Evolutionary conservation across 2,888 invertebrate genomes (phyloP), one percentile per base, ranked within the genome.

Genomic region (Eretmocerus hayati): DNA sequence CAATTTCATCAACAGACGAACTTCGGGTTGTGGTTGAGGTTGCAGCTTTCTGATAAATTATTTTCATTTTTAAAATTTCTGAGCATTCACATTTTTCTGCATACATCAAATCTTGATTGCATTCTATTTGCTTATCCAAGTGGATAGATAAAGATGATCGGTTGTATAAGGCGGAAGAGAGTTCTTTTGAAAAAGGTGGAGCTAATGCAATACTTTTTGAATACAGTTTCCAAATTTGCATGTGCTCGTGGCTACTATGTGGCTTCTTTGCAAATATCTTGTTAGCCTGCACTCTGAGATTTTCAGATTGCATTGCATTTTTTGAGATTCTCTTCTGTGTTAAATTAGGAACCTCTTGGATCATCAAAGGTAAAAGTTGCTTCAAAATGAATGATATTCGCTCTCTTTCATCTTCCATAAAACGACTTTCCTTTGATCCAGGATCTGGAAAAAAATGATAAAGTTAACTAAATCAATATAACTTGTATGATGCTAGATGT

Each of bases 111-210:
- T 90, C 90, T 58, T 73, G 66, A 31, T 87, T 59, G 61, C 86
- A 84, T 62, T 84, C 81, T 18, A 75, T 65, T 64, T 81, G 85
- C 39, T 81, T 77, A 52, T 78, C 74, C 59, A 84, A 73, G 55
- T 80, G 77, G 56, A 78, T 80, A 43, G 87, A 76, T 9, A 85
- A 80, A 21, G 87, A 87, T 35, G 90, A 87, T 59, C 90, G 78
- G 65, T 90, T 90, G 1, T 84, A 83, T 62, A 83, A 78, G 1
- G 85, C 84, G 38, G 85, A 68, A 11, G 77, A 72, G 54, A 84
- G 76, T 61, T 78, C 77, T 54, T 81, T 77, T 11, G 83, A 78
- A 33, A 72, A 65, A 8, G 56, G 54, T 41, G 79, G 78, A 6
- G 87, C 83, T 68, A 75, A 75, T 13, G 81, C 77, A 56, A 87